phyloP scores from a whole-genome alignment of 2,797 vertebrate species.

The Hemitrygon akajei region DNA sequence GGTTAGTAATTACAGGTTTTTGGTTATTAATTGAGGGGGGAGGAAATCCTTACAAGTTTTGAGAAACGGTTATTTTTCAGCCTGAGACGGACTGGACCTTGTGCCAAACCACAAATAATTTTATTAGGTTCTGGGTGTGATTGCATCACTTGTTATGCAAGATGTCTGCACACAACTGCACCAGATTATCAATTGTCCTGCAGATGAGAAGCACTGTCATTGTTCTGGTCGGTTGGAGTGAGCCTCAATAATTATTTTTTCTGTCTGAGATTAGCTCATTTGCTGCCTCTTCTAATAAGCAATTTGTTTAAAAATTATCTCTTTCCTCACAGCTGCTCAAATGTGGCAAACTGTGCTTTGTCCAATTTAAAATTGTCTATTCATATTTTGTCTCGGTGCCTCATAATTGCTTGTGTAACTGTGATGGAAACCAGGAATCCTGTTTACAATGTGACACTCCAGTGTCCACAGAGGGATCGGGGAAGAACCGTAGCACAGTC shows the following conservation, averaged over 20 bases:
- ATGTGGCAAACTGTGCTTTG: not conserved
- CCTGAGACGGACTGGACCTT: not conserved
- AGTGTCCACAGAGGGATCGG: not conserved
- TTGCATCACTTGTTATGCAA: not conserved
- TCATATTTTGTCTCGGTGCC: not conserved
- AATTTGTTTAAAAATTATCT: constrained; percentile 26
- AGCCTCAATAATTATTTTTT: not conserved
- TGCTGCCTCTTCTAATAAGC: not conserved
- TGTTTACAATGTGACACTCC: not conserved
- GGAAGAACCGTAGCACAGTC: not conserved
- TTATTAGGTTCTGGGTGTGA: not conserved
- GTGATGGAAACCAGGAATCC: not conserved
- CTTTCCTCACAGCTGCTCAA: not conserved
- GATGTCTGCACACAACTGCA: not conserved
- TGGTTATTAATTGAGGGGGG: not conserved
- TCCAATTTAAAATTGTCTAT: not conserved
- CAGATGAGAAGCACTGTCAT: not conserved
- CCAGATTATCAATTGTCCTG: constrained; percentile 16
- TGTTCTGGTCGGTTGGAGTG: not conserved
- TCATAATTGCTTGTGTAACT: not conserved
- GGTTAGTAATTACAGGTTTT: not conserved
- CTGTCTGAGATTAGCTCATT: not conserved
- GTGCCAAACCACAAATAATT: constrained; percentile 5
- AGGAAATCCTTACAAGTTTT: not conserved
- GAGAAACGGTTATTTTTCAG: not conserved